Evolutionary conservation across 2,888 invertebrate species (phyloP).

Genomic region (Isoperla grammatica): DNA sequence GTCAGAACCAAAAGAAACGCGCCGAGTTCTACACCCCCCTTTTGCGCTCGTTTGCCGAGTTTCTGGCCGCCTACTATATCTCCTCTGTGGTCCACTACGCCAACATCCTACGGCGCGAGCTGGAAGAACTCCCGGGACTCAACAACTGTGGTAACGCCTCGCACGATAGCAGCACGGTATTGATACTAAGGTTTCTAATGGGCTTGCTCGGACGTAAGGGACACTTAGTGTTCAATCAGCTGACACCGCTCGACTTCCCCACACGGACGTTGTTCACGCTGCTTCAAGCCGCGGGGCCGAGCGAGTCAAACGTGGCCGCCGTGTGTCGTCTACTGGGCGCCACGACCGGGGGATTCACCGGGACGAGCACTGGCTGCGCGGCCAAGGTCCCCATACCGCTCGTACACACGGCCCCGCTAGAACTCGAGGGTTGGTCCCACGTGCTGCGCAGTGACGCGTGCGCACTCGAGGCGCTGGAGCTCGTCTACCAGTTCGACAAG

Average conservation of each 20-base stretch:
- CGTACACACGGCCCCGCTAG: constrained; percentile 44
- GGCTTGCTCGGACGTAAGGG: constrained; percentile 49
- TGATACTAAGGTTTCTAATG: constrained; percentile 48
- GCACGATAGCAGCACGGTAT: constrained; percentile 36
- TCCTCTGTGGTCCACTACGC: constrained; percentile 49
- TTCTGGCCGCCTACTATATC: constrained; percentile 52
- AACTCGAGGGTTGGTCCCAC: constrained; percentile 50
- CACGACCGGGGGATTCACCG: constrained; percentile 41
- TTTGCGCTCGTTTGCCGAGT: constrained; percentile 49
- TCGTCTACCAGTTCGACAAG: constrained; percentile 48
- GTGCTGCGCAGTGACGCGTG: constrained; percentile 47
- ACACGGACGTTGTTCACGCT: constrained; percentile 49
- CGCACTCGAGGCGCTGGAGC: constrained; percentile 47
- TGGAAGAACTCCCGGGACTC: constrained; percentile 47
- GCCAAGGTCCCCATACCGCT: constrained; percentile 32
- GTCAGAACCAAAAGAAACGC: constrained; percentile 41
- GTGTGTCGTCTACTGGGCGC: constrained; percentile 49
- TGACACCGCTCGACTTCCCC: constrained; percentile 49
- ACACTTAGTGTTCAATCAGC: constrained; percentile 46
- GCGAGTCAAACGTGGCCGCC: constrained; percentile 49
- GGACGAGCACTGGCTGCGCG: constrained; percentile 29
- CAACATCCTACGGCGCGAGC: constrained; percentile 47
- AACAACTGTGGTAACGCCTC: constrained; percentile 23
- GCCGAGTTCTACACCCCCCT: constrained; percentile 47
- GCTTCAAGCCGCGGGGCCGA: constrained; percentile 49